Percentiles rank a stretch among this genome's conserved stretches.
phyloP scores from a whole-genome alignment of 2,797 vertebrate genomes.

The Miichthys miiuy region DNA sequence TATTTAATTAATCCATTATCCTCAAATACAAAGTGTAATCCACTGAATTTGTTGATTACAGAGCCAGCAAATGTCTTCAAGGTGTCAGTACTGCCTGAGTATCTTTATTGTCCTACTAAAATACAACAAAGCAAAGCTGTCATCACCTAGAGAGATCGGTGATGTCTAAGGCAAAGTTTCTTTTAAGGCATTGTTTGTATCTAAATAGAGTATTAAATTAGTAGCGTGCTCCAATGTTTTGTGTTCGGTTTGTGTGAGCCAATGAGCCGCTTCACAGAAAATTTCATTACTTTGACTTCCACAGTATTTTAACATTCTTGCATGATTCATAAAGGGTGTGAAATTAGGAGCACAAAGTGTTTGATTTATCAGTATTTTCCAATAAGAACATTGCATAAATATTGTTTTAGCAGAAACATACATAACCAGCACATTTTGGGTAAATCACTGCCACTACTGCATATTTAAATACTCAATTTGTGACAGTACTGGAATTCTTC shows the following conservation, averaged over 20 bases:
- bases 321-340: slow-evolving; percentile 1
- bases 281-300: slow-evolving; percentile 7
- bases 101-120: slow-evolving; percentile 26
- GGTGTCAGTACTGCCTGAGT: slow-evolving; percentile 18
- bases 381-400: slow-evolving; percentile 14
- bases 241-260: slow-evolving; percentile 2
- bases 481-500: background rate
- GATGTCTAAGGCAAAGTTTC: slow-evolving; percentile 6
- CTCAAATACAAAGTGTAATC: slow-evolving; percentile 48
- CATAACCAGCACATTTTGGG: slow-evolving; percentile 10
- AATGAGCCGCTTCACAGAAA: slow-evolving; percentile 19
- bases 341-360: slow-evolving; percentile 19
- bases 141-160: slow-evolving; percentile 4
- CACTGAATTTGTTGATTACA: slow-evolving; percentile 21
- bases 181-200: slow-evolving; percentile 14
- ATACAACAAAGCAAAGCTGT: slow-evolving; percentile 22
- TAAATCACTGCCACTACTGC: slow-evolving; percentile 4
- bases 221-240: slow-evolving; percentile 5
- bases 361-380: background rate
- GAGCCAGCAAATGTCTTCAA: slow-evolving; percentile 30
- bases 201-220: slow-evolving; percentile 16
- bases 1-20: slow-evolving; percentile 53
- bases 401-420: slow-evolving; percentile 4
- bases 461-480: background rate
- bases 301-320: slow-evolving; percentile 9